Evolutionary conservation across 2,113 vertebrate species (phyloP).

Genomic region (Laterallus jamaicensis): DNA sequence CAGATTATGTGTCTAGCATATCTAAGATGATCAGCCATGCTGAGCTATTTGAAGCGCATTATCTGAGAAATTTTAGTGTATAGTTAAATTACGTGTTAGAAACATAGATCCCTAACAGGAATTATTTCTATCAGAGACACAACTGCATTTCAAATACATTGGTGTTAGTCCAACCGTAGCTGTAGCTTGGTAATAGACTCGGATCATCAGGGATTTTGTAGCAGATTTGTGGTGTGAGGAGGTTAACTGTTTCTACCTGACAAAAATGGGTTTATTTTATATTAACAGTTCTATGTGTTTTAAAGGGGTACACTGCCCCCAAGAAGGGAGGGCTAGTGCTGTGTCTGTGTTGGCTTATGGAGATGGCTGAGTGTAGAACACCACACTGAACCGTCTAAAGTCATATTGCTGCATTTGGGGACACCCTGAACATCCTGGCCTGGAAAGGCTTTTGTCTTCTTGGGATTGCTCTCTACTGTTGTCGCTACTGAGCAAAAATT

Average conservation of each 20-base stretch:
- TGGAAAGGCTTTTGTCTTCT: neutral
- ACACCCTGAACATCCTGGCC: neutral
- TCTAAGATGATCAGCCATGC: neutral
- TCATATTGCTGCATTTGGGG: neutral
- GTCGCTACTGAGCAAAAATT: neutral
- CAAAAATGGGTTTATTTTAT: neutral
- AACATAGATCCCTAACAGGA: neutral
- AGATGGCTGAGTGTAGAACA: neutral
- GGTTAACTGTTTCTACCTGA: neutral
- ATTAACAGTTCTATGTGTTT: neutral
- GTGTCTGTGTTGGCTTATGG: neutral
- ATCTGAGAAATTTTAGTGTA: neutral
- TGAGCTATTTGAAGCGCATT: neutral
- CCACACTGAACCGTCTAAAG: neutral
- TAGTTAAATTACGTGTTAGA: neutral
- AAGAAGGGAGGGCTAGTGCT: neutral
- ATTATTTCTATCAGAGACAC: neutral
- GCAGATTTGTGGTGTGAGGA: neutral
- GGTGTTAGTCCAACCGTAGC: neutral
- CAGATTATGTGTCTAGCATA: too few species aligned
- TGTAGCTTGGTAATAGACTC: neutral
- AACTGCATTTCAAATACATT: neutral
- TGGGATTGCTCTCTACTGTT: neutral
- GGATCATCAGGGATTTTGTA: neutral
- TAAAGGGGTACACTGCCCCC: neutral